Evolutionary conservation across 2,888 invertebrate species (phyloP).

Genomic region (Orthosia gothica): DNA sequence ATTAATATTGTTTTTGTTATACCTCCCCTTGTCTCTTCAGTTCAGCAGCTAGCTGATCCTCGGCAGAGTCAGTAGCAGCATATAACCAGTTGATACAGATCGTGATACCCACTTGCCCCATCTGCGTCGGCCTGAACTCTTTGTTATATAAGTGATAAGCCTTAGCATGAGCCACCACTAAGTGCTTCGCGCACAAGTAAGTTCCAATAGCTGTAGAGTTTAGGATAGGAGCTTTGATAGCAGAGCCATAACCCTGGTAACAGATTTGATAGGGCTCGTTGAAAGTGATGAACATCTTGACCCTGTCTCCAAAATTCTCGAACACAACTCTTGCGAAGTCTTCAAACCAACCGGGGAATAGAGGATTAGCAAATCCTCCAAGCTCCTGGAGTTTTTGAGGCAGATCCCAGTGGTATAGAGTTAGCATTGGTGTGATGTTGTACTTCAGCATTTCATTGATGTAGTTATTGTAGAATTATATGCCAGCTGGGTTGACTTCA

Average conservation of each 20-base stretch:
- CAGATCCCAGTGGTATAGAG: constrained; percentile 90
- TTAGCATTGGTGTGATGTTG: constrained; percentile 92
- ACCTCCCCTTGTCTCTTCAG: constrained; percentile 73
- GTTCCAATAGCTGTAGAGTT: constrained; percentile 84
- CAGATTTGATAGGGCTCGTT: constrained; percentile 89
- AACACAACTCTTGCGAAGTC: constrained; percentile 87
- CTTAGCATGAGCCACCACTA: constrained; percentile 90
- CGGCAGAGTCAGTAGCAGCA: constrained; percentile 76
- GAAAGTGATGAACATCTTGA: constrained; percentile 69
- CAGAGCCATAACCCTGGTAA: constrained; percentile 83
- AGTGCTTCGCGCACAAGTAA: constrained; percentile 87
- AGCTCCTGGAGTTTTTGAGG: constrained; percentile 76
- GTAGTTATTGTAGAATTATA: constrained; percentile 93
- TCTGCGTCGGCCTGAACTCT: constrained; percentile 74
- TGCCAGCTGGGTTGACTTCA: constrained; percentile 90
- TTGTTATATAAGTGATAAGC: constrained; percentile 81
- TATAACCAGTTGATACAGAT: constrained; percentile 71
- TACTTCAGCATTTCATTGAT: constrained; percentile 92
- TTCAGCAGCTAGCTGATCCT: constrained; percentile 83
- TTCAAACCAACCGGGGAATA: constrained; percentile 87
- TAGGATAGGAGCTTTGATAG: constrained; percentile 76
- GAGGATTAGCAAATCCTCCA: constrained; percentile 77
- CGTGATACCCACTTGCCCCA: constrained; percentile 73
- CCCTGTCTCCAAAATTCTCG: constrained; percentile 85
- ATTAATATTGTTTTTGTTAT: not conserved